Conservation (phyloP, 2,113 vertebrate genomes). For the Leuciscus idus region DNA sequence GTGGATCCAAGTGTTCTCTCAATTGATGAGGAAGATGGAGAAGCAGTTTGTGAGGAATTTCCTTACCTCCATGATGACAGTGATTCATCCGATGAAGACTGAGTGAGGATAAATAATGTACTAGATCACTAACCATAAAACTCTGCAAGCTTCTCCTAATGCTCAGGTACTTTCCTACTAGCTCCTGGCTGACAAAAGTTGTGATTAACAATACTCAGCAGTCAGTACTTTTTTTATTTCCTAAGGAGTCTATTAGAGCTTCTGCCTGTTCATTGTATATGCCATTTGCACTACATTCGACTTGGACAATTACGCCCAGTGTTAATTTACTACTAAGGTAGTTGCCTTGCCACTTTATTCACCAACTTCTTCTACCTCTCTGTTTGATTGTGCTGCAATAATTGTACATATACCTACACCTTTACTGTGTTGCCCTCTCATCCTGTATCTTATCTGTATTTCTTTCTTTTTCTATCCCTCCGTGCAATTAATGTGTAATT, state of each 20-base stretch:
- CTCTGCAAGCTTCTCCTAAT: not conserved
- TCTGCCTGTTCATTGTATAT: constrained; percentile 8
- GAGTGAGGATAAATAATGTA: constrained; percentile 14
- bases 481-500: not conserved
- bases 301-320: not conserved
- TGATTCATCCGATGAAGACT: constrained; percentile 10
- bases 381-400: constrained; percentile 15
- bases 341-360: constrained; percentile 10
- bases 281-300: not conserved
- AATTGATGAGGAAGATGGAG: constrained; percentile 14
- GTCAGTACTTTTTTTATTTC: not conserved
- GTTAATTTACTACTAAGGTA: not conserved
- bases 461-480: constrained; percentile 4
- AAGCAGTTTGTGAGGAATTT: constrained; percentile 8
- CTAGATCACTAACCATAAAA: constrained; percentile 8
- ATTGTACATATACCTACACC: constrained; percentile 8
- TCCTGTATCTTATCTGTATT: constrained; percentile 6
- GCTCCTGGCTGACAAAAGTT: not conserved
- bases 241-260: constrained; percentile 8
- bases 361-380: constrained; percentile 9
- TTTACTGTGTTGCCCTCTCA: constrained; percentile 14
- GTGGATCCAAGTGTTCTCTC: constrained; percentile 13
- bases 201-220: not conserved
- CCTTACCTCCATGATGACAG: constrained; percentile 6
- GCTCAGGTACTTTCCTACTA: constrained; percentile 11